A percentile compares a stretch with the other conserved stretches of the same genome.
Evolutionary conservation across 2,888 invertebrate genomes (phyloP).

Genomic region (Standfussiana lucernea): DNA sequence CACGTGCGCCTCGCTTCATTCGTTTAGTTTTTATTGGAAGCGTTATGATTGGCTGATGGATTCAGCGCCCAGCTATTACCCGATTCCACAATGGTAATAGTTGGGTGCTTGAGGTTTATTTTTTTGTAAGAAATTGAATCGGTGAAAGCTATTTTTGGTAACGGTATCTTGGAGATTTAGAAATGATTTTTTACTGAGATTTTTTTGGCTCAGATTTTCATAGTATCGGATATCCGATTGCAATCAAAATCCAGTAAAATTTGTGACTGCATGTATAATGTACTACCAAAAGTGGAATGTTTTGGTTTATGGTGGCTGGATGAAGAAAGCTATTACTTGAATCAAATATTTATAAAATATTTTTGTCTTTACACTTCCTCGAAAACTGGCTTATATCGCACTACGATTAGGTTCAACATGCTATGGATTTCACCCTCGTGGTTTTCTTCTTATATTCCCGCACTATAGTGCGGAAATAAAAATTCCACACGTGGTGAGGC

Average conservation of each 20-base stretch:
- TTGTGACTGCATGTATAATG: not conserved
- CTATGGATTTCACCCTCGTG: too few species aligned
- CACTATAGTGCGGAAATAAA: too few species aligned
- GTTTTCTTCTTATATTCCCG: too few species aligned
- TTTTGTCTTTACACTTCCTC: too few species aligned
- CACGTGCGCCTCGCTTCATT: conserved; percentile 71
- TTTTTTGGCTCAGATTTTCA: not conserved
- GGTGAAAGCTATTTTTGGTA: conserved; percentile 21
- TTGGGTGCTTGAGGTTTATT: not conserved
- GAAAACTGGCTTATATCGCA: too few species aligned
- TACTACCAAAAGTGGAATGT: not conserved
- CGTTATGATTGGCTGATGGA: conserved; percentile 53
- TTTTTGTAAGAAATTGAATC: conserved; percentile 26
- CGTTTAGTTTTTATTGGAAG: conserved; percentile 57
- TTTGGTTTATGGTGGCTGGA: not conserved
- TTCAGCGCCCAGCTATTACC: conserved; percentile 38
- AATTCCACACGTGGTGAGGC: too few species aligned
- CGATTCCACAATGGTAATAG: conserved; percentile 43
- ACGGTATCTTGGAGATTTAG: conserved; percentile 21
- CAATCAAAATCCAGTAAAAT: not conserved
- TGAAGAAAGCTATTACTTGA: too few species aligned
- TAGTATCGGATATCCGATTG: not conserved
- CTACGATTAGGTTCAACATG: too few species aligned
- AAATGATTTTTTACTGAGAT: not conserved
- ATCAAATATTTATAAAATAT: too few species aligned